Conservation (phyloP, 2,113 vertebrate genomes). For the Chionomys nivalis region DNA sequence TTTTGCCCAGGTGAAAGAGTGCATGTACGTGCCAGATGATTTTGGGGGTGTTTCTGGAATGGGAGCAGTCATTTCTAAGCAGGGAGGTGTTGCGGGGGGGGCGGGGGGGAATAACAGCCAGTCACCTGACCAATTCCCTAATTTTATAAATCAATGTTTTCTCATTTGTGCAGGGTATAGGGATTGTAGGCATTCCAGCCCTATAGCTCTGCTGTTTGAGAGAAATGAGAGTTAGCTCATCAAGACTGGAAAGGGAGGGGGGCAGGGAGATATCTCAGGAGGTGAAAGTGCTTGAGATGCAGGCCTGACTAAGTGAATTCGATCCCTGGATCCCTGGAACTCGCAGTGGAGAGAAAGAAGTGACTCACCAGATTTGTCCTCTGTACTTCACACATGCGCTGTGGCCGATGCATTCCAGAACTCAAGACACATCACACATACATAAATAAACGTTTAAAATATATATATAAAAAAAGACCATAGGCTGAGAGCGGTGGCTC, state of each 20-base stretch:
- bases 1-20: neutral
- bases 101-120: neutral
- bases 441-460: neutral
- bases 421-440: neutral
- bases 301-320: neutral
- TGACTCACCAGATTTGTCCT: neutral
- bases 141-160: constrained; percentile 8
- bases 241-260: neutral
- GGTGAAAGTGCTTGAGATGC: neutral
- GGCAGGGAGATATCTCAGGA: neutral
- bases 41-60: neutral
- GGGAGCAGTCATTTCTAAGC: neutral
- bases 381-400: neutral
- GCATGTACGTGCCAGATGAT: neutral
- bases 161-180: neutral
- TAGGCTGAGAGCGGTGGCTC: neutral
- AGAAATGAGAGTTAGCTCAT: neutral
- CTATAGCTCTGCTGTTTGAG: neutral
- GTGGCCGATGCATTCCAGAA: neutral
- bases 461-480: no score
- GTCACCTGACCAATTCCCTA: neutral
- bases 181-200: neutral
- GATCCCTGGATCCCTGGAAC: neutral
- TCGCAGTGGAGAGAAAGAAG: neutral
- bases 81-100: neutral